These are phyloP conservation scores for Sinohyriopsis cumingii DNA, from an alignment of 2,888 invertebrate species.

Conservation along the genomic window DNA sequence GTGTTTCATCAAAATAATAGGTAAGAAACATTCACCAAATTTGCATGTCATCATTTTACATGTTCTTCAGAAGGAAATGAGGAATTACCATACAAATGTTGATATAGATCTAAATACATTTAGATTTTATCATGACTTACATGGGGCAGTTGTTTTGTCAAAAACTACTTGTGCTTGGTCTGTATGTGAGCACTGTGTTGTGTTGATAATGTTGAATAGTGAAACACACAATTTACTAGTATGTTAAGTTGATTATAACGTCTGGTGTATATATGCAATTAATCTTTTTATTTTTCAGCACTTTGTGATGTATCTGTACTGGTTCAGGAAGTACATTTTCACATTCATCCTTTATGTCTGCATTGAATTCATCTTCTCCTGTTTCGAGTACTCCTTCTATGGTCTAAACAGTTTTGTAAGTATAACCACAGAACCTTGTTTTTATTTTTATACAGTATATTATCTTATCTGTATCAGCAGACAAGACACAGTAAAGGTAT, in stretches of 20 bases:
- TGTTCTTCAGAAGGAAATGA: too few relatives aligned
- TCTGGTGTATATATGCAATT: background rate
- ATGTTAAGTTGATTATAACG: background rate
- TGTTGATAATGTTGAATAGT: background rate
- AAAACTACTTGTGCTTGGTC: too few relatives aligned
- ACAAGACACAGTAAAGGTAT: background rate
- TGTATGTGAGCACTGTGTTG: background rate
- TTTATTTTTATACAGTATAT: background rate
- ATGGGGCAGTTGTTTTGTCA: too few relatives aligned
- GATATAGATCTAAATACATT: too few relatives aligned
- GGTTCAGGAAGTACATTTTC: conserved; percentile 58
- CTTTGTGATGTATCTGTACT: conserved; percentile 64
- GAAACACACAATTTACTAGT: background rate
- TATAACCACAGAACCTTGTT: conserved; percentile 18
- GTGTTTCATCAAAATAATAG: too few relatives aligned
- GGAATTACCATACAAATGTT: too few relatives aligned
- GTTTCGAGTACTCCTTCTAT: conserved; percentile 69
- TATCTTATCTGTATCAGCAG: background rate
- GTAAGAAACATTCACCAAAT: too few relatives aligned
- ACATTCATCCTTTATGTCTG: conserved; percentile 62
- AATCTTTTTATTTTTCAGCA: conserved; percentile 53
- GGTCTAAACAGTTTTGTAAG: conserved; percentile 71
- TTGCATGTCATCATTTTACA: too few relatives aligned
- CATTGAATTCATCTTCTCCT: conserved; percentile 63
- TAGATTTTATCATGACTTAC: too few relatives aligned